Conservation (phyloP, 35 echinoderm and acorn worm genomes). For the Stichopus chloronotus region DNA sequence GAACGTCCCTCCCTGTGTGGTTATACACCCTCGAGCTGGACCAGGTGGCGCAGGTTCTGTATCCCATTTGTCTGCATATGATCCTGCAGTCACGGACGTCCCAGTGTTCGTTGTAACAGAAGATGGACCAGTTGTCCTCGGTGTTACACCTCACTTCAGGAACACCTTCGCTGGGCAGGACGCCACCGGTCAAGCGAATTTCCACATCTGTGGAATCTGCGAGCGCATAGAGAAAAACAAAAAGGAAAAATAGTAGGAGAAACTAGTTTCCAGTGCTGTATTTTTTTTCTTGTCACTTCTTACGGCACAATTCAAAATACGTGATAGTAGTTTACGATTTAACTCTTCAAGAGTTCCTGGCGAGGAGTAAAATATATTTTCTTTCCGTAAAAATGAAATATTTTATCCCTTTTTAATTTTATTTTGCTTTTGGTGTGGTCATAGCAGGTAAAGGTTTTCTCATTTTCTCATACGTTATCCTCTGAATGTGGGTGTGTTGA, state of each 20-base stretch:
- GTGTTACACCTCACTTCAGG: conserved; percentile 9
- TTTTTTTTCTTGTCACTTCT: neutral
- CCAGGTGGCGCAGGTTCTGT: conserved; percentile 27
- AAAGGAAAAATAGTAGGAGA: neutral
- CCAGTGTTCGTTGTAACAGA: neutral
- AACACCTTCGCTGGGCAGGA: neutral
- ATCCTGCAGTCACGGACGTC: conserved; percentile 36
- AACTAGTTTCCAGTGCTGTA: neutral
- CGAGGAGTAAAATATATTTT: neutral
- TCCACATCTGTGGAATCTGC: conserved; percentile 22
- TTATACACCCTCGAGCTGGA: neutral
- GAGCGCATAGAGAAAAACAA: neutral
- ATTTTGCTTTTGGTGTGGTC: too few relatives aligned
- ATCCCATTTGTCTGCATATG: conserved; percentile 20
- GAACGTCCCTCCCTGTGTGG: neutral
- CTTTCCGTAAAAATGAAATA: neutral
- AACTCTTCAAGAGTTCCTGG: neutral
- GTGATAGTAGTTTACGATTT: neutral
- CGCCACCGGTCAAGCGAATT: neutral
- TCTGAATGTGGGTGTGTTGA: too few relatives aligned
- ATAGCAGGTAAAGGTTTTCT: too few relatives aligned
- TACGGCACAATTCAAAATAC: neutral
- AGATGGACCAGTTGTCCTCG: conserved; percentile 2
- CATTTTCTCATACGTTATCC: too few relatives aligned
- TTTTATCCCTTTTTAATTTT: too few relatives aligned